Percentiles rank a stretch among this genome's conserved stretches.
These are phyloP conservation scores for Heliangelus exortis DNA, from an alignment of 2,797 vertebrate species.

Conservation along the genomic window DNA sequence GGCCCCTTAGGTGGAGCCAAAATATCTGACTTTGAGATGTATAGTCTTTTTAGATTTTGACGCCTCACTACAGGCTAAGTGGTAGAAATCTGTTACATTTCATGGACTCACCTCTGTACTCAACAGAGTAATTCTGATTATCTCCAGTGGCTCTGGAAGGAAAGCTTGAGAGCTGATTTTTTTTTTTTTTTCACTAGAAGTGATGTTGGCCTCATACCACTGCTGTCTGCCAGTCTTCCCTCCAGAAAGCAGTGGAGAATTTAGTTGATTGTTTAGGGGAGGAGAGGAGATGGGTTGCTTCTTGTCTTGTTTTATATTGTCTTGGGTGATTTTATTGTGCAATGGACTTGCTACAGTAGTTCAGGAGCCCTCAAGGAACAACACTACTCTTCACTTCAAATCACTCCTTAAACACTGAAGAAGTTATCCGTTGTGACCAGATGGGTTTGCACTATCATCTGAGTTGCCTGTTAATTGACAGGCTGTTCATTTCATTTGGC, in stretches of 20 bases:
- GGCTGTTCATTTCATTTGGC: neutral
- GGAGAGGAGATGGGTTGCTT: neutral
- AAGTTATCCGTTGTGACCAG: neutral
- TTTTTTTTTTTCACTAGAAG: neutral
- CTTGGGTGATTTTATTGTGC: neutral
- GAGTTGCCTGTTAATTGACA: neutral
- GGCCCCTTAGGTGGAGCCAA: neutral
- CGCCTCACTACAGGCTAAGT: neutral
- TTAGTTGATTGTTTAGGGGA: neutral
- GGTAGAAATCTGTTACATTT: neutral
- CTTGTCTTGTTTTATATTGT: neutral
- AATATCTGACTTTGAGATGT: neutral
- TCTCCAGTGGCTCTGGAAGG: neutral
- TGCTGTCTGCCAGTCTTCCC: neutral
- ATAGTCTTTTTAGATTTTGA: neutral
- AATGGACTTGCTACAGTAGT: neutral
- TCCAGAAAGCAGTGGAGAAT: rapidly evolving
- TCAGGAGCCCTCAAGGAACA: neutral
- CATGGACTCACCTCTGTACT: neutral
- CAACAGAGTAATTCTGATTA: rapidly evolving
- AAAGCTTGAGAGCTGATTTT: neutral
- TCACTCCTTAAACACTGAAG: neutral
- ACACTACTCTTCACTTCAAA: neutral
- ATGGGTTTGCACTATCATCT: neutral
- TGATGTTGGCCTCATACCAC: neutral